Evolutionary conservation across 2,113 vertebrate species (phyloP).

Genomic region (Leptodactylus fuscus): DNA sequence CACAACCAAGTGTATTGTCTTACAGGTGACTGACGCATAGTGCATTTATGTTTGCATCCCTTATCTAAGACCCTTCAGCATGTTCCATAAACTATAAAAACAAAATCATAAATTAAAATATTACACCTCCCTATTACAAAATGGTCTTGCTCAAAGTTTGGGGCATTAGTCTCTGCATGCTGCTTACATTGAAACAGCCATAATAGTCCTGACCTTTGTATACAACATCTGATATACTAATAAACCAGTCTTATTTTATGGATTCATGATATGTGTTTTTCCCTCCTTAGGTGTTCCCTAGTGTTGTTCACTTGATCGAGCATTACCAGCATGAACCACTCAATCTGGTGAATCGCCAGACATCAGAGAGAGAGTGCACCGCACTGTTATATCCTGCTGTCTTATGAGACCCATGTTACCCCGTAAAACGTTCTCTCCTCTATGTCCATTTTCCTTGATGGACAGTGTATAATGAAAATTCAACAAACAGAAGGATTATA

Average conservation of each 20-base stretch:
- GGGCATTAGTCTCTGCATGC: no score
- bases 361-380: slow-evolving; percentile 40
- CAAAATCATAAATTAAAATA: no score
- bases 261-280: background rate
- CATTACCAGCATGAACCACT: slow-evolving; percentile 45
- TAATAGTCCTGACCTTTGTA: no score
- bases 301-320: slow-evolving; percentile 37
- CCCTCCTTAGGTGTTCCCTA: slow-evolving; percentile 36
- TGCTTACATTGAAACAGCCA: no score
- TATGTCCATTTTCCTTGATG: no score
- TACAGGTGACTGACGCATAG: background rate
- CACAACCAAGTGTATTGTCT: background rate
- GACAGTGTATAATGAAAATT: no score
- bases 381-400: slow-evolving; percentile 40
- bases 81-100: background rate
- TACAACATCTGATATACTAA: background rate
- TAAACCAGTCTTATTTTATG: background rate
- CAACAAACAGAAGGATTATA: no score
- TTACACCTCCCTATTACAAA: no score
- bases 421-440: no score
- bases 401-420: background rate
- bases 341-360: slow-evolving; percentile 47
- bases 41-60: background rate
- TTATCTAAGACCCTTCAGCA: background rate
- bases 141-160: no score